Percentiles rank a stretch among this genome's conserved stretches.
phyloP scores from a whole-genome alignment of 2,797 vertebrate species.

The Danio tinwini region DNA sequence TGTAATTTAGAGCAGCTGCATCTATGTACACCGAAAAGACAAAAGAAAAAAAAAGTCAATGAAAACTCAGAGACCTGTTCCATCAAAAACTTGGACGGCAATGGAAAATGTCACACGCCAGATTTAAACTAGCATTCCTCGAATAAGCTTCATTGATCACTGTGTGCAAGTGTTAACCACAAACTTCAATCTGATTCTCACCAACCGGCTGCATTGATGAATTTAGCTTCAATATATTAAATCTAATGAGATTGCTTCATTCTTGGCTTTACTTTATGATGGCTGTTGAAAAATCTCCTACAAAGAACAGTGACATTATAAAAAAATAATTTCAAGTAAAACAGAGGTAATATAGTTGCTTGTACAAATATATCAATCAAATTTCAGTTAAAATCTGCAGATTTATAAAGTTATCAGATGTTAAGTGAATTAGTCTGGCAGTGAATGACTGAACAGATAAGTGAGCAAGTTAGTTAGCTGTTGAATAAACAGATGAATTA shows the following conservation, averaged over 20 bases:
- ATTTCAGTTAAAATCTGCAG: too few relatives aligned
- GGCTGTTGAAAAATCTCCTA: neutral
- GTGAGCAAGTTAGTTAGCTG: too few relatives aligned
- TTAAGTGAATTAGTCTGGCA: too few relatives aligned
- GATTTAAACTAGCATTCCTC: neutral
- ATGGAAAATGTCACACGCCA: slow-evolving; percentile 1
- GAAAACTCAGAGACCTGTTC: neutral
- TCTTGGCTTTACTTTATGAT: neutral
- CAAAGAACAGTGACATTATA: neutral
- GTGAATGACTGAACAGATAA: too few relatives aligned
- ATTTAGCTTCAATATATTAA: neutral
- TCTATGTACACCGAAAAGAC: slow-evolving; percentile 17
- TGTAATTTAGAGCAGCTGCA: slow-evolving; percentile 50
- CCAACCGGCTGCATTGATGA: neutral
- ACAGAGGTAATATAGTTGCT: neutral
- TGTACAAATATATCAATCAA: neutral
- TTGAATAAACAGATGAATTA: too few relatives aligned
- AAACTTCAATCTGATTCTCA: slow-evolving; percentile 14
- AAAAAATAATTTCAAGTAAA: neutral
- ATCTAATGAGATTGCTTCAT: neutral
- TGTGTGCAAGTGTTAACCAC: neutral
- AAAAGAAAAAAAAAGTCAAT: slow-evolving; percentile 42
- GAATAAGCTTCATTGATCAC: neutral
- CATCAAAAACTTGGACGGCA: slow-evolving; percentile 9
- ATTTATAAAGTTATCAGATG: too few relatives aligned